phyloP scores from a whole-genome alignment of 2,888 invertebrate genomes.

The Lomographa bimaculata region DNA sequence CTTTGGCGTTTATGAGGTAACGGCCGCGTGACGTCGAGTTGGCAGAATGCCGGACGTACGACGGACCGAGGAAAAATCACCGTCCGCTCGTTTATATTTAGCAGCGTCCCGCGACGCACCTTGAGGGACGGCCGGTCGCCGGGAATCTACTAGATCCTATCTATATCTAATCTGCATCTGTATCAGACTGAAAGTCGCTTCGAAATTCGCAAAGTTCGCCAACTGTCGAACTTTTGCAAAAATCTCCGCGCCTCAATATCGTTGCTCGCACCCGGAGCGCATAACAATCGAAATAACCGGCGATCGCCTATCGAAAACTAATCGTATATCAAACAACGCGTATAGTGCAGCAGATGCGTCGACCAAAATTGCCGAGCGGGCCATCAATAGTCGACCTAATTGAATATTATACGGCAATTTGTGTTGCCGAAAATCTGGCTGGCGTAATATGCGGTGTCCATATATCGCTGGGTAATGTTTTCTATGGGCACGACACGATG shows the following conservation, averaged over 20 bases:
- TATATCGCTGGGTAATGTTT: conserved; percentile 73
- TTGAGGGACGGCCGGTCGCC: conserved; percentile 61
- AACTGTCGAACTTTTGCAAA: conserved; percentile 12
- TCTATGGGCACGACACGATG: conserved; percentile 66
- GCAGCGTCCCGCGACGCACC: conserved; percentile 63
- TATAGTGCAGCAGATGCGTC: conserved; percentile 72
- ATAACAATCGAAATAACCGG: conserved; percentile 41
- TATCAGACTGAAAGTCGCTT: conserved; percentile 31
- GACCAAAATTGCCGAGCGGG: conserved; percentile 74
- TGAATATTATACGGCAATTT: conserved; percentile 82
- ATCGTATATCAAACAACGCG: conserved; percentile 70
- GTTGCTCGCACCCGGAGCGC: conserved; percentile 13
- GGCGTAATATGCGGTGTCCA: conserved; percentile 72
- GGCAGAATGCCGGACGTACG: conserved; percentile 82
- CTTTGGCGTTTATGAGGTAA: conserved; percentile 79
- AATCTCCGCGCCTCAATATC: conserved; percentile 4
- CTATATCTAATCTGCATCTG: conserved; percentile 28
- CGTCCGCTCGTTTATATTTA: conserved; percentile 58
- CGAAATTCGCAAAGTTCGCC: not conserved
- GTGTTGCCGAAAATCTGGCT: conserved; percentile 81
- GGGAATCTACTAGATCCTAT: conserved; percentile 32
- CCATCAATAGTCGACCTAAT: conserved; percentile 80
- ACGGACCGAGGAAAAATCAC: conserved; percentile 63
- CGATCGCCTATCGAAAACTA: conserved; percentile 65
- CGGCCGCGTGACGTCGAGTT: conserved; percentile 69